Base-by-base conservation (phyloP, 2,113 vertebrate genomes). In the Spermophilus dauricus region DNA sequence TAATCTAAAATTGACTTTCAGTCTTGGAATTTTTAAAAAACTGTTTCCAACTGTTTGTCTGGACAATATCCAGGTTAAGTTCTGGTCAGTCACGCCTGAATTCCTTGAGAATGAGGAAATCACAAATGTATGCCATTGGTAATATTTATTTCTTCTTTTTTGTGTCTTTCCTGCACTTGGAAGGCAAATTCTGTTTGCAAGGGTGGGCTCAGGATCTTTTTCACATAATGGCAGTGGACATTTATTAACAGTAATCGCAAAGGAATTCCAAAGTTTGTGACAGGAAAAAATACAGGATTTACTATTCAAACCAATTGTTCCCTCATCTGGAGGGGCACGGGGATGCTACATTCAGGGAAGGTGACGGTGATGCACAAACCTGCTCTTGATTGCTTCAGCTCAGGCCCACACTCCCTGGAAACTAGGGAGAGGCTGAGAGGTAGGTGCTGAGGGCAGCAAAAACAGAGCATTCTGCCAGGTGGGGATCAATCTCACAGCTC, bases 121-220 rank as follows among this genome's bases (percentile, higher is more conserved):
- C 42, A 32, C 28, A 86, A 77, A 86, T 12, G 56, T 28, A 34
- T 17, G 39, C 26, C 51, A 82, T 24, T 7, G 67, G 30, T 58
- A 94, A 63, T 67, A 82, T 91, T 88, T 73, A 80, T 39, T 85
- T 92, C 56, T 94, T 89, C 86, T 93, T 95, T 89, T 22, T 7
- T 16, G 81, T 87, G 56, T 96, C 82, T 89, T 95, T 88, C 86
- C 37, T 53, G 17, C 9, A 86, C 30, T 84, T 73, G 53, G 53
- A 85, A 90, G 86, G 58, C 77, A 96, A 88, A 85, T 73, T 85
- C 78, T 45, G 75, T 63, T 81, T 77, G 17, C 1, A 78, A 34
- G 81, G 22, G 1, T 70, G 28, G 12, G 26, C 17, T 70, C 18
- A 32, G 11, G 51, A 67, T 63, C 32, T 72, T 95, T 85, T 72